Conservation (phyloP, 2,888 invertebrate species). For the Macaria liturata region DNA sequence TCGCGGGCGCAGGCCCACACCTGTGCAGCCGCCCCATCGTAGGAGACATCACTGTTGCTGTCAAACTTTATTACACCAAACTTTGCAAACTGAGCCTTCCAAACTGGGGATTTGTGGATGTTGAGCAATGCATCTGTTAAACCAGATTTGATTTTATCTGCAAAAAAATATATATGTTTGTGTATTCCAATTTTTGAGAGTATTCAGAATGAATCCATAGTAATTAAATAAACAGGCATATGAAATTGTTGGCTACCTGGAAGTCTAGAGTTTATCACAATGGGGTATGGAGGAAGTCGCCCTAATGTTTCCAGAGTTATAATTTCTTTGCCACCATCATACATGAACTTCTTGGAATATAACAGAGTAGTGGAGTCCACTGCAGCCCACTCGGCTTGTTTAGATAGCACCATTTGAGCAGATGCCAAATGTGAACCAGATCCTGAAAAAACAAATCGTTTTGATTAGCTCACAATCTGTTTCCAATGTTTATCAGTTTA, state of each 20-base stretch:
- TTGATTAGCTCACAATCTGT: too few relatives aligned
- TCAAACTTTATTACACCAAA: slow-evolving; percentile 78
- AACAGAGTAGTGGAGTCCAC: slow-evolving; percentile 84
- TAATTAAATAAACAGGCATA: neutral
- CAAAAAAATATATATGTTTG: slow-evolving; percentile 39
- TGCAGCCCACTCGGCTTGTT: slow-evolving; percentile 85
- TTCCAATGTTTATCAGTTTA: too few relatives aligned
- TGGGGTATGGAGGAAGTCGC: slow-evolving; percentile 86
- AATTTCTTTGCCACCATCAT: slow-evolving; percentile 81
- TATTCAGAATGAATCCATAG: too few relatives aligned
- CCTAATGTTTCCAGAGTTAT: slow-evolving; percentile 85
- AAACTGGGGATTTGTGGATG: slow-evolving; percentile 58
- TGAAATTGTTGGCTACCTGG: slow-evolving; percentile 65
- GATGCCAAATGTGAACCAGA: slow-evolving; percentile 85
- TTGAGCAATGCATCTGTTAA: slow-evolving; percentile 68
- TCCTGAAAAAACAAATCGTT: slow-evolving; percentile 47
- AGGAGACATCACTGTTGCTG: slow-evolving; percentile 68
- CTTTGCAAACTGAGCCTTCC: slow-evolving; percentile 71
- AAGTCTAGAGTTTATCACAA: slow-evolving; percentile 83
- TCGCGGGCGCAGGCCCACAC: slow-evolving; percentile 74
- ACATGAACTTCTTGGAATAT: slow-evolving; percentile 80
- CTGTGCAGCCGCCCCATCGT: slow-evolving; percentile 78
- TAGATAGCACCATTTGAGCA: slow-evolving; percentile 84
- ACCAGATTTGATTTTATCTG: slow-evolving; percentile 66
- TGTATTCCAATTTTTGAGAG: neutral